Evolutionary conservation across 2,113 vertebrate species (phyloP).

Genomic region (Miniopterus natalensis): DNA sequence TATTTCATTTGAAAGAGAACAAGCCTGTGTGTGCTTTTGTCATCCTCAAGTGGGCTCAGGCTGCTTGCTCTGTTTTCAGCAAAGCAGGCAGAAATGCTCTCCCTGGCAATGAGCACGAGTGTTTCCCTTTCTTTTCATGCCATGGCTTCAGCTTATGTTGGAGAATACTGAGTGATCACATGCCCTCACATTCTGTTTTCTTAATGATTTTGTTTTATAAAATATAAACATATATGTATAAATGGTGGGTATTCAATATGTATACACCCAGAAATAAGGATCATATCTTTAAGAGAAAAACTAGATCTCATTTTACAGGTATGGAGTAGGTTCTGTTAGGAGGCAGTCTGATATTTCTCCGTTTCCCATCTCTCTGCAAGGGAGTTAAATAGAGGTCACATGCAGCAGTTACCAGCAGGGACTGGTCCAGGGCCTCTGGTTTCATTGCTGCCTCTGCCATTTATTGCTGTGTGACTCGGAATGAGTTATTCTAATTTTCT

Average conservation of each 20-base stretch:
- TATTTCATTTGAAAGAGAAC: constrained; percentile 68
- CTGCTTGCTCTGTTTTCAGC: constrained; percentile 34
- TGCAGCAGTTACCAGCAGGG: rapidly evolving
- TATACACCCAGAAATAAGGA: background rate
- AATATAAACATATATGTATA: background rate
- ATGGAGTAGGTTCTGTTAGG: background rate
- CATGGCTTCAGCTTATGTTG: background rate
- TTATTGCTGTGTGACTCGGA: background rate
- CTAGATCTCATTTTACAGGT: background rate
- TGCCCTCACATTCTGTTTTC: constrained; percentile 34
- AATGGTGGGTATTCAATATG: constrained; percentile 24
- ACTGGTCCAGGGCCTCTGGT: background rate
- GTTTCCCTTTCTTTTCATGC: constrained; percentile 31
- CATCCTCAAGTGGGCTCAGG: background rate
- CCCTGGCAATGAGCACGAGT: background rate
- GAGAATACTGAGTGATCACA: background rate
- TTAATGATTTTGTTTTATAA: constrained; percentile 52
- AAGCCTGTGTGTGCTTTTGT: background rate
- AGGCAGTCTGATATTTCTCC: background rate
- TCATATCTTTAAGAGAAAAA: background rate
- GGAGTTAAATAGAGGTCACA: background rate
- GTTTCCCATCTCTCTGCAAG: background rate
- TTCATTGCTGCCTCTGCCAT: background rate
- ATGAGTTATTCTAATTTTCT: background rate
- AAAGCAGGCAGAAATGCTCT: background rate